Conservation (phyloP, 2,797 vertebrate species). For the Dallia pectoralis region DNA sequence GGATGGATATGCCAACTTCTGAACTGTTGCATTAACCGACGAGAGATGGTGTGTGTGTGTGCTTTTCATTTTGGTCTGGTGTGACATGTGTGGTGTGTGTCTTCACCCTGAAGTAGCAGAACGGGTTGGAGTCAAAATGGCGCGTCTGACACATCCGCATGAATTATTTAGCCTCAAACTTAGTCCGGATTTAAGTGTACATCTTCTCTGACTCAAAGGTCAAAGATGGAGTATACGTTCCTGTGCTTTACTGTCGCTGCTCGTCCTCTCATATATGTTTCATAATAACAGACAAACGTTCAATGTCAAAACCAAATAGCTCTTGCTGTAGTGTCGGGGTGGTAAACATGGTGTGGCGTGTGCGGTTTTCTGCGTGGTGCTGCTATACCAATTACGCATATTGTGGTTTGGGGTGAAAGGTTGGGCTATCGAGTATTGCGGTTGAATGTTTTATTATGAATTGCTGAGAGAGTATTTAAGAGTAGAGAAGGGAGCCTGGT, state of each 20-base stretch:
- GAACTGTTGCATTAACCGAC: conserved; percentile 13
- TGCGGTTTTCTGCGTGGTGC: not conserved
- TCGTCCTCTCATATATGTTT: not conserved
- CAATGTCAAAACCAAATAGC: not conserved
- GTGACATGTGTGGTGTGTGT: conserved; percentile 12
- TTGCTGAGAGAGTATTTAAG: no score
- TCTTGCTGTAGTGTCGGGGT: not conserved
- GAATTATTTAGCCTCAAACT: conserved; percentile 62
- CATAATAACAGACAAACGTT: not conserved
- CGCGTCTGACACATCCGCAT: conserved; percentile 46
- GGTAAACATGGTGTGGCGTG: conserved; percentile 10
- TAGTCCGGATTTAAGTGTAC: conserved; percentile 53
- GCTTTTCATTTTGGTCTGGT: conserved; percentile 19
- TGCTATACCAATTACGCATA: not conserved
- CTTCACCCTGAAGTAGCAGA: not conserved
- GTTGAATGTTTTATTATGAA: no score
- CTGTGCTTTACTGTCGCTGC: not conserved
- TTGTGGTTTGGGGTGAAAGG: not conserved
- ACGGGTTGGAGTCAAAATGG: conserved; percentile 32
- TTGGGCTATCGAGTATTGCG: not conserved
- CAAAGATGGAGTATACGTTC: conserved; percentile 23
- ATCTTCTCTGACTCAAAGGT: conserved; percentile 29
- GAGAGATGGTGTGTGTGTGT: conserved; percentile 10
- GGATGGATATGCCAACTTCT: conserved; percentile 2
- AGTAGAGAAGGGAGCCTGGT: conserved; percentile 3